Conservation (phyloP, 2,888 invertebrate genomes). For the Pogonocherus hispidulus region DNA sequence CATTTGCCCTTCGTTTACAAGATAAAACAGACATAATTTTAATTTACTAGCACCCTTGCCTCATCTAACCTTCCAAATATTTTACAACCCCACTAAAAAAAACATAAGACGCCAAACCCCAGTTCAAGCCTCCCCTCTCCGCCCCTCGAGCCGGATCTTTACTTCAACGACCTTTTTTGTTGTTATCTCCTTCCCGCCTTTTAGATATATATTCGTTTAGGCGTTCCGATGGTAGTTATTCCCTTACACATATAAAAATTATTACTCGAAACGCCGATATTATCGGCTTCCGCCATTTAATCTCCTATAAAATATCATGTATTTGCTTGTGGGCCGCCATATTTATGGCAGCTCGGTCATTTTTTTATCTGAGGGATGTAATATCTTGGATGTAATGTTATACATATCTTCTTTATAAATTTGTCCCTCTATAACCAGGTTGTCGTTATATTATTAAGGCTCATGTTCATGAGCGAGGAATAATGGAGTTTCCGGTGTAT, state of each 20-base stretch:
- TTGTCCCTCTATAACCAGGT: constrained; percentile 6
- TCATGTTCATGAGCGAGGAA: too few relatives aligned
- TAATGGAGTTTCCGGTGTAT: too few relatives aligned
- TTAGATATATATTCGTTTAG: constrained; percentile 55
- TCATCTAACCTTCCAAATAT: neutral
- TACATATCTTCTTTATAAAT: constrained; percentile 9
- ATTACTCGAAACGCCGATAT: constrained; percentile 44
- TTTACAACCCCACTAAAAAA: neutral
- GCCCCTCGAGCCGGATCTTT: constrained; percentile 57
- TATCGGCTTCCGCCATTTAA: constrained; percentile 41
- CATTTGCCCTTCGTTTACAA: neutral
- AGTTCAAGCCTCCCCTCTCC: constrained; percentile 36
- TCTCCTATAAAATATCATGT: constrained; percentile 44
- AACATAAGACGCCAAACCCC: neutral
- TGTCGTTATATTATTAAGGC: too few relatives aligned
- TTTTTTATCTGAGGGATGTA: constrained; percentile 24
- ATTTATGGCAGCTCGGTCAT: constrained; percentile 16
- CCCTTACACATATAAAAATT: constrained; percentile 47
- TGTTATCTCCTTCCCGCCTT: constrained; percentile 56
- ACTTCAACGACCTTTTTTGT: constrained; percentile 58
- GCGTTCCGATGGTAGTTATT: constrained; percentile 47
- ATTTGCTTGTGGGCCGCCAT: constrained; percentile 34
- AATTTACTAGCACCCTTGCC: neutral
- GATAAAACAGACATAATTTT: neutral
- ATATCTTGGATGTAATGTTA: constrained; percentile 5